phyloP scores from a whole-genome alignment of 2,113 vertebrate species.

The Cephalopholis sonnerati region DNA sequence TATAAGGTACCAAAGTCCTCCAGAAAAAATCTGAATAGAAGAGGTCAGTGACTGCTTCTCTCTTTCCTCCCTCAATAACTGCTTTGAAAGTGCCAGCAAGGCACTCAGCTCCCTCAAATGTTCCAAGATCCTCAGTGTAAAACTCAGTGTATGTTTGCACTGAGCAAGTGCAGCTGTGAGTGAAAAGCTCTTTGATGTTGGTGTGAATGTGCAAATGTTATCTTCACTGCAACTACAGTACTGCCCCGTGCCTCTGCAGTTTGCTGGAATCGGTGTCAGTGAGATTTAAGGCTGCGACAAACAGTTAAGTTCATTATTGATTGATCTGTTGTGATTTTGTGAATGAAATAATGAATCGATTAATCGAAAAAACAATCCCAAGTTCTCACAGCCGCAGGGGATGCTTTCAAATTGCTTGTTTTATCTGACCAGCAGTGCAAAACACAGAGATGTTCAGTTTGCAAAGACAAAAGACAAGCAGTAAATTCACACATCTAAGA shows the following conservation, averaged over 20 bases:
- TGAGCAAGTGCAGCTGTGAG: not conserved
- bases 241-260: not conserved
- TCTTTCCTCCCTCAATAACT: slow-evolving; percentile 17
- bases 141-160: not conserved
- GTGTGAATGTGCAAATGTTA: slow-evolving; percentile 18
- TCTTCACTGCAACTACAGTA: slow-evolving; percentile 1
- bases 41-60: slow-evolving; percentile 32
- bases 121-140: not conserved
- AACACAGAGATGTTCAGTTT: not conserved
- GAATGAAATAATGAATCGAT: not conserved
- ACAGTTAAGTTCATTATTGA: not conserved
- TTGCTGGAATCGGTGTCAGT: not conserved
- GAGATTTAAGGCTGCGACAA: not conserved
- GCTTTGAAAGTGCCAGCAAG: slow-evolving; percentile 40
- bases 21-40: slow-evolving; percentile 17
- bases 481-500: not conserved
- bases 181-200: slow-evolving; percentile 25
- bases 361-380: not conserved
- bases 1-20: slow-evolving; percentile 22
- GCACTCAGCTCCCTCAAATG: slow-evolving; percentile 17
- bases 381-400: not conserved
- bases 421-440: not conserved
- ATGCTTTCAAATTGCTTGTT: not conserved
- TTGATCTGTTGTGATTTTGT: not conserved
- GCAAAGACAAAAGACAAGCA: not conserved